Percentiles rank a stretch among this genome's conserved stretches.
Conservation (phyloP, 2,797 vertebrate genomes). For the Telmatherina bonti region DNA sequence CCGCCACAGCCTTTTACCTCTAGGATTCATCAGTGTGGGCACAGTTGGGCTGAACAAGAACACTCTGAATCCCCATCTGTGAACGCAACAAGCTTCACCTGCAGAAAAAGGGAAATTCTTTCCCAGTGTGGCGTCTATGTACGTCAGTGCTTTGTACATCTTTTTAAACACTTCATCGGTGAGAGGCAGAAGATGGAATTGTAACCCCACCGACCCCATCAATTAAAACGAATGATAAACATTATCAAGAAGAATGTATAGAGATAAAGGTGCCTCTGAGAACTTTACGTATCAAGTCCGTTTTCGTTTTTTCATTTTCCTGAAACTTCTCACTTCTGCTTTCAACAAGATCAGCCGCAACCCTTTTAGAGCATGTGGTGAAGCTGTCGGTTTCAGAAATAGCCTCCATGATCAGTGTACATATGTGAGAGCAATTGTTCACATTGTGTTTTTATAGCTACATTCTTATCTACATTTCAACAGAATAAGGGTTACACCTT, state of each 20-base stretch:
- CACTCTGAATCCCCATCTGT: constrained; percentile 24
- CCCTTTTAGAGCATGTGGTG: constrained; percentile 82
- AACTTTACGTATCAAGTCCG: constrained; percentile 65
- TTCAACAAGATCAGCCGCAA: constrained; percentile 81
- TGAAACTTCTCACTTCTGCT: constrained; percentile 90
- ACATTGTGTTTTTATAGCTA: constrained; percentile 78
- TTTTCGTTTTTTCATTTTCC: constrained; percentile 81
- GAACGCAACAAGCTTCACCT: constrained; percentile 40
- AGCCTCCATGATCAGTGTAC: constrained; percentile 79
- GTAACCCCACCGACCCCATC: constrained; percentile 6
- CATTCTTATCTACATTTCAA: constrained; percentile 78
- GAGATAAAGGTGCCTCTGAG: constrained; percentile 68
- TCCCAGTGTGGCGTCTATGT: constrained; percentile 4
- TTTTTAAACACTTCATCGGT: not conserved
- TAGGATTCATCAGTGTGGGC: constrained; percentile 51
- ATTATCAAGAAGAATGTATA: constrained; percentile 17
- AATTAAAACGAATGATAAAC: not conserved
- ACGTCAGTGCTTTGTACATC: constrained; percentile 1
- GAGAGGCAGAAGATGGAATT: not conserved
- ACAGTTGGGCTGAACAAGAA: constrained; percentile 37
- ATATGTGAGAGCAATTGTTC: constrained; percentile 82
- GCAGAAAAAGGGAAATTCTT: constrained; percentile 28
- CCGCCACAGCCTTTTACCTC: constrained; percentile 55
- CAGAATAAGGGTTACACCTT: constrained; percentile 70
- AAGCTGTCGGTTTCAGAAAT: constrained; percentile 83